Evolutionary conservation across 2,888 invertebrate genomes (phyloP).

Genomic region (Hypselothyrea guttata): DNA sequence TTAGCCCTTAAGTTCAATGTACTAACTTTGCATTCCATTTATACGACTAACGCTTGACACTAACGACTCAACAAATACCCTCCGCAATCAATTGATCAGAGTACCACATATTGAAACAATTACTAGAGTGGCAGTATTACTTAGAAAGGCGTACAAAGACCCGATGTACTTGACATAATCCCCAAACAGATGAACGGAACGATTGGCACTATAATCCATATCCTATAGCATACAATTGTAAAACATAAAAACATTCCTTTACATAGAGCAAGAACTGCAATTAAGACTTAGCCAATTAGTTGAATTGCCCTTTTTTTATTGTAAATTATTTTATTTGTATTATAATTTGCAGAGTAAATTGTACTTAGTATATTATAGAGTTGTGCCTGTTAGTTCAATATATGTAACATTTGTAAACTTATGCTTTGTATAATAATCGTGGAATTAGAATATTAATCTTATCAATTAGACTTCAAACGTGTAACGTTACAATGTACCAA

Average conservation of each 20-base stretch:
- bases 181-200: constrained; percentile 1
- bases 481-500: constrained; percentile 48
- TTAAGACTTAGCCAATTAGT: constrained; percentile 41
- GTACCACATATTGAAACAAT: constrained; percentile 11
- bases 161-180: not conserved
- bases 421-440: not conserved
- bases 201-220: constrained; percentile 16
- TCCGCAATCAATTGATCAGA: too few species aligned
- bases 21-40: constrained; percentile 54
- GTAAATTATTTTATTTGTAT: not conserved
- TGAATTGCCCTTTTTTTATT: constrained; percentile 21
- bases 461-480: constrained; percentile 46
- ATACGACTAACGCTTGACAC: constrained; percentile 5
- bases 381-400: constrained; percentile 41
- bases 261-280: constrained; percentile 25
- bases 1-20: constrained; percentile 51
- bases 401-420: constrained; percentile 15
- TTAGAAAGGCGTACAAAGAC: constrained; percentile 39
- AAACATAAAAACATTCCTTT: constrained; percentile 41
- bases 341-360: constrained; percentile 8
- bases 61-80: constrained; percentile 1
- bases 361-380: constrained; percentile 42
- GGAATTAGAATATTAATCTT: not conserved
- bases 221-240: constrained; percentile 1
- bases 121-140: constrained; percentile 73